Evolutionary conservation across 2,797 vertebrate species (phyloP).

Genomic region (Falco cherrug): DNA sequence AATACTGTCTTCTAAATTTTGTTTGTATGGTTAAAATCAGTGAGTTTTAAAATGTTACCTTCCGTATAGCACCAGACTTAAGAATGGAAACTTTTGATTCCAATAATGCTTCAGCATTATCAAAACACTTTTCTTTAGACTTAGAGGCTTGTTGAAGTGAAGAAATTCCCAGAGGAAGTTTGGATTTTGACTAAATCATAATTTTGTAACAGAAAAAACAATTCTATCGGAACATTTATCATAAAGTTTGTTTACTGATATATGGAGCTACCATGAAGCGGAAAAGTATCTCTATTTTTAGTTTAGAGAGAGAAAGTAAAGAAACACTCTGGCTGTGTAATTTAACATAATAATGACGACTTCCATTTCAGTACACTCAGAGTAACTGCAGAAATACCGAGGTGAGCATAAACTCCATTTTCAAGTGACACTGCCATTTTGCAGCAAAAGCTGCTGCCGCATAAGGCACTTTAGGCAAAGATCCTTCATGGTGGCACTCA

Average conservation of each 20-base stretch:
- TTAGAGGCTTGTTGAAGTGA: not conserved
- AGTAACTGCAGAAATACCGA: not conserved
- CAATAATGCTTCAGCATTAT: not conserved
- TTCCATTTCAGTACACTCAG: constrained; percentile 9
- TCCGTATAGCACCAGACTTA: not conserved
- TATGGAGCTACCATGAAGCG: not conserved
- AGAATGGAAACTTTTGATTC: not conserved
- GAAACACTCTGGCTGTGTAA: not conserved
- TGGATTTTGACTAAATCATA: not conserved
- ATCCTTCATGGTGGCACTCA: not conserved
- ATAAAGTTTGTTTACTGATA: constrained; percentile 15
- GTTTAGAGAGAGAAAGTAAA: not conserved
- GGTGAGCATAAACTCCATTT: not conserved
- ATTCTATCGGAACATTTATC: not conserved
- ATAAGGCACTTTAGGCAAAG: not conserved
- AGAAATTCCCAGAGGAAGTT: constrained; percentile 29
- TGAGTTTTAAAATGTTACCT: not conserved
- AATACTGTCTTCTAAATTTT: not conserved
- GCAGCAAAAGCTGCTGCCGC: not conserved
- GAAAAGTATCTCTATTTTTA: constrained; percentile 24
- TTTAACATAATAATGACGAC: not conserved
- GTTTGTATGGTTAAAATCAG: not conserved
- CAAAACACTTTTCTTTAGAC: not conserved
- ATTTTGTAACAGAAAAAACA: not conserved
- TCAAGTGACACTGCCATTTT: not conserved